Evolutionary conservation across 2,797 vertebrate species (phyloP).

Genomic region (Percopsis omiscomaycus): DNA sequence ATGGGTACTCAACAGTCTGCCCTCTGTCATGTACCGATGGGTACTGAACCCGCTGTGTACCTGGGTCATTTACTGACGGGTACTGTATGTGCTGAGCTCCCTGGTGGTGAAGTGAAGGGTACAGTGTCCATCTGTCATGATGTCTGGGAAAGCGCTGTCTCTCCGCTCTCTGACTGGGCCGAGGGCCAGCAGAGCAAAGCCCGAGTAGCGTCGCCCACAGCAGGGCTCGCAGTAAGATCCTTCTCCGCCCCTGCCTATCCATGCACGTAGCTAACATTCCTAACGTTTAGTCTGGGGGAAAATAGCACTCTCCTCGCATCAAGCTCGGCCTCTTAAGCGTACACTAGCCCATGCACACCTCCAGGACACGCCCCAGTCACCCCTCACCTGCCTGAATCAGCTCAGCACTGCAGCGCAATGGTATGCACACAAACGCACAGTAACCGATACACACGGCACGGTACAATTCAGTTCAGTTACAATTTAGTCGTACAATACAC

Average conservation of each 20-base stretch:
- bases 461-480: constrained; percentile 9
- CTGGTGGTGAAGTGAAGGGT: constrained; percentile 38
- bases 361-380: constrained; percentile 73
- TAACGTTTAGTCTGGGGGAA: constrained; percentile 43
- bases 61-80: constrained; percentile 42
- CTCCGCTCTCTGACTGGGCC: constrained; percentile 52
- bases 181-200: constrained; percentile 69
- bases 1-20: constrained; percentile 7
- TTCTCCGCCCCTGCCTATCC: constrained; percentile 34
- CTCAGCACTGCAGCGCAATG: constrained; percentile 47
- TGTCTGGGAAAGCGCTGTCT: constrained; percentile 62
- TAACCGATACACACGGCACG: constrained; percentile 32
- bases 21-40: constrained; percentile 17
- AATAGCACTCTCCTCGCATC: constrained; percentile 52
- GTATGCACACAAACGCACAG: constrained; percentile 15
- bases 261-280: constrained; percentile 58
- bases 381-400: constrained; percentile 83
- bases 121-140: constrained; percentile 34
- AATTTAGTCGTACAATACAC: constrained; percentile 33
- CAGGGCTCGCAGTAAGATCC: constrained; percentile 65
- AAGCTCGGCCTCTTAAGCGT: constrained; percentile 76
- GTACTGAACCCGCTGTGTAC: constrained; percentile 14
- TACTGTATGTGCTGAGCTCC: constrained; percentile 44
- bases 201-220: constrained; percentile 72
- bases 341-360: constrained; percentile 21